Evolutionary conservation across 2,113 vertebrate species (phyloP).

Genomic region (Hypomesus transpacificus): DNA sequence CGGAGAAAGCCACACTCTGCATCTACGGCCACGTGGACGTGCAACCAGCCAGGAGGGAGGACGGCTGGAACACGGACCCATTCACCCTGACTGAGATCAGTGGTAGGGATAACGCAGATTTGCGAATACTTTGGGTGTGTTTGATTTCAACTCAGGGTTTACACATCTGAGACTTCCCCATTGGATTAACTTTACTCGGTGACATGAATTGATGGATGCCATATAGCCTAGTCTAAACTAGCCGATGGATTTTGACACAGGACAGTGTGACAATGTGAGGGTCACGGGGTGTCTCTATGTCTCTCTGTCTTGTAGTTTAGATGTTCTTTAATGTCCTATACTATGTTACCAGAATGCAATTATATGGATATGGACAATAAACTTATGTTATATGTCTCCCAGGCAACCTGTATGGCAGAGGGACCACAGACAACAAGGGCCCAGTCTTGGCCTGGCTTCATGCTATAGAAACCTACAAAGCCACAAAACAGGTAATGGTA

Average conservation of each 20-base stretch:
- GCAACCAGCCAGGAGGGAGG: conserved; percentile 71
- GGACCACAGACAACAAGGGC: conserved; percentile 78
- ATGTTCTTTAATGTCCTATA: neutral
- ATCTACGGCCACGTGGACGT: conserved; percentile 80
- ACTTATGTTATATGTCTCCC: neutral
- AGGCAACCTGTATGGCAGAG: conserved; percentile 78
- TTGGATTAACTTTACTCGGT: neutral
- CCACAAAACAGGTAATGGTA: conserved; percentile 63
- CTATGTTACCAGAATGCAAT: neutral
- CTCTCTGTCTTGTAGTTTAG: neutral
- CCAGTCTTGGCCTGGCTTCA: conserved; percentile 77
- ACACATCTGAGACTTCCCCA: neutral
- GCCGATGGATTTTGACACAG: neutral
- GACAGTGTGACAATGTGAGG: neutral
- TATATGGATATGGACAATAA: neutral
- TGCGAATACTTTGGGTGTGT: neutral
- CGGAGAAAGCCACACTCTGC: conserved; percentile 68
- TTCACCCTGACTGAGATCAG: conserved; percentile 65
- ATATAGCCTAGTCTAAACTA: neutral
- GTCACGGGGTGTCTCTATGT: neutral
- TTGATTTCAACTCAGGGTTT: neutral
- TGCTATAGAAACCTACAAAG: conserved; percentile 64
- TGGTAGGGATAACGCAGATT: conserved; percentile 45
- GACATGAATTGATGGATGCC: too few species aligned
- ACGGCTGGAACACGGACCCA: conserved; percentile 73